These are phyloP conservation scores for Dendrocincla fuliginosa DNA, from an alignment of 2,797 vertebrate genomes.

Conservation along the genomic window DNA sequence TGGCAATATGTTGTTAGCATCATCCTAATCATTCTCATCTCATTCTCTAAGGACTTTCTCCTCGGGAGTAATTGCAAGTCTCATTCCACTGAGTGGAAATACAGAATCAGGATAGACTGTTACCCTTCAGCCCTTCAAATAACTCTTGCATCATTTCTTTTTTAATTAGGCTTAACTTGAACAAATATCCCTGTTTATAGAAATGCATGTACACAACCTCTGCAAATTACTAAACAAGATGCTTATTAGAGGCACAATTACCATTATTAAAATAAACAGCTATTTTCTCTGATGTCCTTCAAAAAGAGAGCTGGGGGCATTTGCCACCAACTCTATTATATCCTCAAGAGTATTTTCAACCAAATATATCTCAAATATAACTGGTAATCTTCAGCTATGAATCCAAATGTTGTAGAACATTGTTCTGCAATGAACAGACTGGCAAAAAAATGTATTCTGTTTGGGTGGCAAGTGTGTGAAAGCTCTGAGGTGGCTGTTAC, in stretches of 20 bases:
- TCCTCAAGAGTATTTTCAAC: background rate
- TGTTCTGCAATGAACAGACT: background rate
- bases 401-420: background rate
- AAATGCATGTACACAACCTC: background rate
- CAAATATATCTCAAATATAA: background rate
- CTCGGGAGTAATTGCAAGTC: background rate
- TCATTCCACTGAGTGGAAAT: conserved; percentile 21
- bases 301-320: background rate
- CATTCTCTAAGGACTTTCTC: background rate
- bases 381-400: background rate
- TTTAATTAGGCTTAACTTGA: conserved; percentile 46
- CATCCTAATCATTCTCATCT: background rate
- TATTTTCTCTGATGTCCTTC: background rate
- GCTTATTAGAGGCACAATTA: background rate
- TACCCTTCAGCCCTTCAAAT: conserved; percentile 12
- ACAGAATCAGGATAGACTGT: background rate
- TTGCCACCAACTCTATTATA: background rate
- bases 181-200: conserved; percentile 4
- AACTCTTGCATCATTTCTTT: conserved; percentile 48
- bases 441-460: background rate
- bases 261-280: conserved; percentile 20
- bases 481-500: background rate
- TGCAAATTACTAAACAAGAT: background rate
- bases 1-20: conserved; percentile 9
- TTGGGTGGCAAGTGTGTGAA: background rate